Base-by-base conservation (phyloP, 2,113 vertebrate species). In the Otolemur garnettii region DNA sequence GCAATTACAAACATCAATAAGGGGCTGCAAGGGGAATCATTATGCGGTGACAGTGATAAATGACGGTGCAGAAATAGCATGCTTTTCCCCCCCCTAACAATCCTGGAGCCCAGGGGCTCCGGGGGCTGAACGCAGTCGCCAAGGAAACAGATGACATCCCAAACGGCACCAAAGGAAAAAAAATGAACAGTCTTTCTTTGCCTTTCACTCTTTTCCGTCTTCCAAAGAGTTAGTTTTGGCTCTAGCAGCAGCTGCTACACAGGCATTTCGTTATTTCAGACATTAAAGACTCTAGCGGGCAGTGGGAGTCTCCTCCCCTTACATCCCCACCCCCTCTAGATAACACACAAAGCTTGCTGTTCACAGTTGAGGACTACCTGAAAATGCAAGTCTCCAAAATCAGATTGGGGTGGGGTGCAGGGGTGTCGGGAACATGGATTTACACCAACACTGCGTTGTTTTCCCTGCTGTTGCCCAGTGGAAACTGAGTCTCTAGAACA, bases 1-100 rank as follows among this genome's bases (percentile, higher is more conserved):
- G 99, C 99, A 99, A 99, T 99, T 99, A 99, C 99, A 99, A 99
- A 99, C 99, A 99, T 99, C 99, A 99, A 99, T 99, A 99, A 99
- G 99, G 99, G 99, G 99, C 99, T 99, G 99, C 99, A 98, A 99
- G 99, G 99, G 99, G 99, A 99, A 99, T 99, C 99, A 99, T 99
- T 99, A 99, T 99, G 99, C 99, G 98, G 98, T 99, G 99, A 99
- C 99, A 99, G 99, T 99, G 99, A 99, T 99, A 99, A 99, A 99
- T 99, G 99, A 99, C 98, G 98, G 99, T 99, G 99, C 99, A 99
- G 99, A 99, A 99, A 99, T 99, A 99, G 99, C 99, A 98, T 98
- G 98, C 98, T 98, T 98, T 98, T n/a, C 98, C 98, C 99, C 98
- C 99, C 99, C 98, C 99, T 98, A 99, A 99, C 99, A 99, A 99